These are phyloP conservation scores for Drosophila pseudotalamancana DNA, from an alignment of 2,888 invertebrate species.

Conservation along the genomic window DNA sequence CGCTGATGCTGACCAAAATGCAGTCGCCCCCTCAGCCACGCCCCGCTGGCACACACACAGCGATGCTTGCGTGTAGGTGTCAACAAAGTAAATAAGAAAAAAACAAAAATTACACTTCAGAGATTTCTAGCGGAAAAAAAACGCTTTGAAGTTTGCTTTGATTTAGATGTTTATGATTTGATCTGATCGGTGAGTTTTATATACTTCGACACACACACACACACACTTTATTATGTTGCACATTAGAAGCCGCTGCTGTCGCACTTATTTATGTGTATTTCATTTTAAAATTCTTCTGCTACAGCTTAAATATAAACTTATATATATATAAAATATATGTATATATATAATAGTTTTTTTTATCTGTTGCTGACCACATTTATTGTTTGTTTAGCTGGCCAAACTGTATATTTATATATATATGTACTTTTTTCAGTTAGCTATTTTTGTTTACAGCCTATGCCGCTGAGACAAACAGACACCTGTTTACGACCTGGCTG, in stretches of 20 bases:
- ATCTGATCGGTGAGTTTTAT: conserved; percentile 39
- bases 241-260: conserved; percentile 10
- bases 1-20: conserved; percentile 55
- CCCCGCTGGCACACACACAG: not conserved
- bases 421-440: conserved; percentile 19
- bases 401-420: conserved; percentile 18
- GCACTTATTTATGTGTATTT: conserved; percentile 44
- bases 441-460: conserved; percentile 62
- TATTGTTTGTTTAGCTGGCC: conserved; percentile 32
- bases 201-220: conserved; percentile 36
- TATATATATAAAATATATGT: conserved; percentile 16
- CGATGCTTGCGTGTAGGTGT: conserved; percentile 67
- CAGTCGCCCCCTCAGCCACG: conserved; percentile 20
- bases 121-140: conserved; percentile 56
- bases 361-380: conserved; percentile 29
- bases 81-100: conserved; percentile 48
- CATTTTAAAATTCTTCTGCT: conserved; percentile 32
- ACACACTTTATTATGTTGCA: conserved; percentile 37
- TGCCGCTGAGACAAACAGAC: conserved; percentile 46
- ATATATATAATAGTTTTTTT: not conserved
- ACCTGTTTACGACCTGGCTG: conserved; percentile 57
- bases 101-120: conserved; percentile 15
- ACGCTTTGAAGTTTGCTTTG: conserved; percentile 64
- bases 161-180: conserved; percentile 37
- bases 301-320: conserved; percentile 34